A percentile compares a stretch with the other conserved stretches of the same genome.
Evolutionary conservation across 2,113 vertebrate genomes (phyloP).

Genomic region (Engraulis encrasicolus): DNA sequence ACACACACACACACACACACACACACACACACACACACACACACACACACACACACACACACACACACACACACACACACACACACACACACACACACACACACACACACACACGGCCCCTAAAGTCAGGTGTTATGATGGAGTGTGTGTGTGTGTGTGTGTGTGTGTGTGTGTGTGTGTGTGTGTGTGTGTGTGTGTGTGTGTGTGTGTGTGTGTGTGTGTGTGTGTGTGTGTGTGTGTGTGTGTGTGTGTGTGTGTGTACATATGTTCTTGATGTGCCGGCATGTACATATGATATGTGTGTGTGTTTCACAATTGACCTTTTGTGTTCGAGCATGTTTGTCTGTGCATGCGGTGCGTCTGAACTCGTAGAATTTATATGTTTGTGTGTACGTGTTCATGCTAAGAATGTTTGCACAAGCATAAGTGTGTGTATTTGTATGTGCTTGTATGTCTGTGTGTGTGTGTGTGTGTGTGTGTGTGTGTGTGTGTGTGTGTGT

Average conservation of each 20-base stretch:
- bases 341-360: not conserved
- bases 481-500: not conserved
- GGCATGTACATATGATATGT: not conserved
- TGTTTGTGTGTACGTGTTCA: not conserved
- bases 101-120: slow-evolving; percentile 42
- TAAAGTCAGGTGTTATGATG: slow-evolving; percentile 29
- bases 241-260: not conserved
- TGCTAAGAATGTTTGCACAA: not conserved
- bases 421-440: not conserved
- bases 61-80: slow-evolving; percentile 26
- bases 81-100: slow-evolving; percentile 32
- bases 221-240: slow-evolving; percentile 32
- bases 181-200: not conserved
- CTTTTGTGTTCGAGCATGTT: not conserved
- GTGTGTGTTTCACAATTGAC: not conserved
- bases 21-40: slow-evolving; percentile 30
- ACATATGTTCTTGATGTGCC: not conserved
- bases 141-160: slow-evolving; percentile 33
- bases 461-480: not conserved
- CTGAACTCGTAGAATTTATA: not conserved
- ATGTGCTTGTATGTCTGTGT: not conserved
- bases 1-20: slow-evolving; percentile 35
- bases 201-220: slow-evolving; percentile 8
- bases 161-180: slow-evolving; percentile 1
- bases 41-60: slow-evolving; percentile 34